Evolutionary conservation across 2,888 invertebrate genomes (phyloP), one percentile per base, ranked within the genome.

Genomic region (Tipula lateralis): DNA sequence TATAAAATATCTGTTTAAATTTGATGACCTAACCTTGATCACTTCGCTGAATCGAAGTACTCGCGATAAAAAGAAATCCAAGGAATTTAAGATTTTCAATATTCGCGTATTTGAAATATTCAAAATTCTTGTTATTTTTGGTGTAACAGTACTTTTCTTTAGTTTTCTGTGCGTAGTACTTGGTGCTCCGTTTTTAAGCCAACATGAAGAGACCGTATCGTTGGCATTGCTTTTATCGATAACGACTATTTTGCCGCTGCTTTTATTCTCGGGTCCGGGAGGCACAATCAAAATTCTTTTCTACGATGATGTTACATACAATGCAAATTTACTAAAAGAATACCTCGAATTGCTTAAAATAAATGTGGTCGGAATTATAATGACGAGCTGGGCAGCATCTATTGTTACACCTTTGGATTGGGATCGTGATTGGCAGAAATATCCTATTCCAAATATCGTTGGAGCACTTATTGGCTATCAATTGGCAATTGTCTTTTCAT

Each of bases 321-420:
- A 89, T 13, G 88, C 88, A 34, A 89, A 89, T 84, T 88, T 88
- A 85, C 89, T 90, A 85, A 89, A 89, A n/a, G 89, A 88, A 2
- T 89, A 89, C 0, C 86, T 90, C 82, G 88, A 89, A 86, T 85
- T 90, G 0, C 88, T 89, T 84, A 90, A 90, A 85, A 89, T 90
- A 84, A 90, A 89, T 86, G 89, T 90, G 0, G 87, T 88, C 16
- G 90, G 90, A 4, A 89, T 89, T 16, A 89, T 95, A 39, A 87
- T 94, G 30, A 96, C 96, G 5, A 93, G 95, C 12, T 96, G 96
- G 96, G 87, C 94, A 12, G 96, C 96, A 9, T 95, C 96, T 7
- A 91, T 95, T 86, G 94, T 95, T 2, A 94, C 96, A 85, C 96
- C 97, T 1, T 90, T 97, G 44, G 97, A 97, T 88, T 97, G 97